These are phyloP conservation scores for Lemur catta DNA, from an alignment of 2,797 vertebrate genomes.

Conservation along the genomic window DNA sequence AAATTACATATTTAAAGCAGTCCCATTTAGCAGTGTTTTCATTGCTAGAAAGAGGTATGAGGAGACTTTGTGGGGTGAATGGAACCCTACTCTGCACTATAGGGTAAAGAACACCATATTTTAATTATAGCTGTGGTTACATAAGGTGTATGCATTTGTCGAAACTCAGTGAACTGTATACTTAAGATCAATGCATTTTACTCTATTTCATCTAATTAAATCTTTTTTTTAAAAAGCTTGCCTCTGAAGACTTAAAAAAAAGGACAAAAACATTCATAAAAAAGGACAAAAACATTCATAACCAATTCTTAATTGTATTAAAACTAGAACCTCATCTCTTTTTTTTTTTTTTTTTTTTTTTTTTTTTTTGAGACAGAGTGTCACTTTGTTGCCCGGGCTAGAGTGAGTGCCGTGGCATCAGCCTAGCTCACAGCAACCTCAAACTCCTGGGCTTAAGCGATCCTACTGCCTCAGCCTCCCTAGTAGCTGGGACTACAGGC, in stretches of 20 bases:
- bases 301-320: conserved; percentile 19
- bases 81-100: background rate
- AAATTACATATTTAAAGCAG: background rate
- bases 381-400: too few species aligned
- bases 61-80: background rate
- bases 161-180: background rate
- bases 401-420: too few species aligned
- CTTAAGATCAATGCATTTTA: conserved; percentile 10
- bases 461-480: too few species aligned
- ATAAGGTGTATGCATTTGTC: background rate
- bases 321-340: background rate
- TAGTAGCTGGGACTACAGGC: too few species aligned
- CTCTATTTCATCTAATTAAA: background rate
- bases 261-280: background rate
- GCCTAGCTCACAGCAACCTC: too few species aligned
- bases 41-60: background rate
- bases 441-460: too few species aligned
- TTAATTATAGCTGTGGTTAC: background rate
- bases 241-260: conserved; percentile 20
- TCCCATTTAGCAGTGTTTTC: background rate
- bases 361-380: too few species aligned
- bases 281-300: background rate
- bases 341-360: too few species aligned
- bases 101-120: background rate
- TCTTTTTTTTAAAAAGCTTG: background rate